Base-by-base conservation (phyloP, 2,888 invertebrate genomes). In the Colletes collaris region DNA sequence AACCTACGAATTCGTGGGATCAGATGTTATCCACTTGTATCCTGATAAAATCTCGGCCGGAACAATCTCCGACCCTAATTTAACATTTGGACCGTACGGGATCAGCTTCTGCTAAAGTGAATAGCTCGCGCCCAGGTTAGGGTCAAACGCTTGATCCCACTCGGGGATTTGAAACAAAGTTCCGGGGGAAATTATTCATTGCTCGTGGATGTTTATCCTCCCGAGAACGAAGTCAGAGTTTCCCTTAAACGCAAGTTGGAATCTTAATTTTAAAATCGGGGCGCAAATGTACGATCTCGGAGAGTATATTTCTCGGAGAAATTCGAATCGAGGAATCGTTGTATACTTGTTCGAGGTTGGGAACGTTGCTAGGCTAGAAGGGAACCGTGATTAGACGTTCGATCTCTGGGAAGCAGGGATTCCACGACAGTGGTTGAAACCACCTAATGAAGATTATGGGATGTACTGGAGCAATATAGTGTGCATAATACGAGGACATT, bases 21-120 rank as follows among this genome's bases (percentile, higher is more conserved):
- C 82, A 73, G 75, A 78, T 74, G 75, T 78, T 81, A 82, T 82
- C 81, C 82, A 81, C 69, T 81, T 55, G 81, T 78, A 65, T 63
- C 44, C 58, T 44, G 82, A 77, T 78, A 81, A 82, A 82, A 82
- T 81, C 77, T 55, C 56, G 27, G 16, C 10, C 40, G 16, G 37
- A 56, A 73, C 70, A 67, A 82, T 67, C 70, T 64, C 76, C 35
- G 72, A 79, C 81, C 81, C 72, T 80, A 76, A 81, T 81, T 81
- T 80, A 81, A 76, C 81, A 55, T 76, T 76, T 49, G 59, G 56
- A 27, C 65, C 60, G 19, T 40, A 10, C 49, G 8, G 27, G 46
- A 27, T 65, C 60, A 35, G 59, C 49, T 53, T 71, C 50, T 13
- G 44, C 64, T 35, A 52, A 63, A 58, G 56, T 62, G 76, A 52